Percentiles rank a stretch among this genome's conserved stretches.
These are phyloP conservation scores for Grammomys surdaster DNA, from an alignment of 2,113 vertebrate genomes.

Conservation along the genomic window DNA sequence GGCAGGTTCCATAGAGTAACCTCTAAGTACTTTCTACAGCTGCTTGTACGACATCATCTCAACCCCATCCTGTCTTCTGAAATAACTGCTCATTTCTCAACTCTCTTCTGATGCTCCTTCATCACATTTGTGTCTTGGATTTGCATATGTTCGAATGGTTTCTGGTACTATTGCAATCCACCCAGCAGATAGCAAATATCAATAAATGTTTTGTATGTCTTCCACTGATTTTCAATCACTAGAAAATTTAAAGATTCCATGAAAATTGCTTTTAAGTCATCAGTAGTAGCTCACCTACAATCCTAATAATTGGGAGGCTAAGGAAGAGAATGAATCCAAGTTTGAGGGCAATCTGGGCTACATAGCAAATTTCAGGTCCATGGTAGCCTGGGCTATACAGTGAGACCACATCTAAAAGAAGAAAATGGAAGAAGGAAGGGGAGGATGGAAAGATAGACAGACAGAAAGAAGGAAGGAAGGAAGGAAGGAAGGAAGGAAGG, in stretches of 20 bases:
- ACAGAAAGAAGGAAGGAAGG: too few relatives aligned
- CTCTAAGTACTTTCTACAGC: background rate
- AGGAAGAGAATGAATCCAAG: background rate
- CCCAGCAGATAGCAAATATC: background rate
- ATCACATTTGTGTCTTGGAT: background rate
- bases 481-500: too few relatives aligned
- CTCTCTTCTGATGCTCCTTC: background rate
- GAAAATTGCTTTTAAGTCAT: background rate
- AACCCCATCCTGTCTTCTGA: background rate
- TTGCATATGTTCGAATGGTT: background rate
- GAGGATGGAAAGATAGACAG: too few relatives aligned
- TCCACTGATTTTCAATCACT: conserved; percentile 10
- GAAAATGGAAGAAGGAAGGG: too few relatives aligned
- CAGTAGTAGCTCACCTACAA: background rate
- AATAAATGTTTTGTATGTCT: background rate
- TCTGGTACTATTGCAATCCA: background rate
- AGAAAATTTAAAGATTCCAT: conserved; percentile 27
- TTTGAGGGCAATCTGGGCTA: background rate
- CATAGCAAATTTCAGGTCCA: background rate
- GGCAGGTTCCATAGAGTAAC: background rate
- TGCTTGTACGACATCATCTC: background rate
- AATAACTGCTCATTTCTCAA: background rate
- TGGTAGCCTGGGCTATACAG: background rate
- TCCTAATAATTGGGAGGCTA: background rate
- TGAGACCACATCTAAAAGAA: background rate